Evolutionary conservation across 2,113 vertebrate species (phyloP).

Genomic region (Paramisgurnus dabryanus): DNA sequence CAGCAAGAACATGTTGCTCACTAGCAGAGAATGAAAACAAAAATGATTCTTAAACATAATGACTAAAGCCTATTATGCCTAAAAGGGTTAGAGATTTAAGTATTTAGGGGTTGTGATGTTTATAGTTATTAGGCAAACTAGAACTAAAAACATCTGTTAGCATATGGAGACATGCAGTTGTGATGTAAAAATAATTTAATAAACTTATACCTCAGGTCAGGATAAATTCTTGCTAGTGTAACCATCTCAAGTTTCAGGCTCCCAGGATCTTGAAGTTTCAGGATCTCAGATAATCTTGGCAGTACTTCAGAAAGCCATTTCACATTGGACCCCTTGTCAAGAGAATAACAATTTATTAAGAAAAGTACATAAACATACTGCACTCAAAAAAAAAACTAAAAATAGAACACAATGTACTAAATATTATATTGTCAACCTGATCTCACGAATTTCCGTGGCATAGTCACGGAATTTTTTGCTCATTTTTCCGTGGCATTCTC

Average conservation of each 20-base stretch:
- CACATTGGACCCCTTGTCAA: constrained; percentile 75
- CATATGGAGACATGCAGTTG: too few relatives aligned
- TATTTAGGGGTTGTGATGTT: too few relatives aligned
- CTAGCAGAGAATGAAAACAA: constrained; percentile 62
- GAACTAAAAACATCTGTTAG: too few relatives aligned
- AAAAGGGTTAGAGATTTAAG: too few relatives aligned
- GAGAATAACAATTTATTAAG: background rate
- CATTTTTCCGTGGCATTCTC: too few relatives aligned
- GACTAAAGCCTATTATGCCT: background rate
- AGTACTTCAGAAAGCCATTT: constrained; percentile 73
- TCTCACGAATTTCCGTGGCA: too few relatives aligned
- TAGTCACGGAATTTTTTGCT: too few relatives aligned
- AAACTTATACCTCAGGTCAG: constrained; percentile 81
- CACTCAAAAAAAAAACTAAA: too few relatives aligned
- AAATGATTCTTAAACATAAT: background rate
- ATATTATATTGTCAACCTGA: too few relatives aligned
- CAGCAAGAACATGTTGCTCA: constrained; percentile 76
- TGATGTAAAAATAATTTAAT: too few relatives aligned
- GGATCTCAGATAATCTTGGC: constrained; percentile 79
- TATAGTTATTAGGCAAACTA: too few relatives aligned
- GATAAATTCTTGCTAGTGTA: constrained; percentile 69
- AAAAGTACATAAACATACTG: background rate
- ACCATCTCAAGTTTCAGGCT: constrained; percentile 84
- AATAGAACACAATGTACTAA: too few relatives aligned
- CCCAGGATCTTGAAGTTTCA: constrained; percentile 81